phyloP scores from a whole-genome alignment of 2,797 vertebrate genomes.

The Zalophus californianus region DNA sequence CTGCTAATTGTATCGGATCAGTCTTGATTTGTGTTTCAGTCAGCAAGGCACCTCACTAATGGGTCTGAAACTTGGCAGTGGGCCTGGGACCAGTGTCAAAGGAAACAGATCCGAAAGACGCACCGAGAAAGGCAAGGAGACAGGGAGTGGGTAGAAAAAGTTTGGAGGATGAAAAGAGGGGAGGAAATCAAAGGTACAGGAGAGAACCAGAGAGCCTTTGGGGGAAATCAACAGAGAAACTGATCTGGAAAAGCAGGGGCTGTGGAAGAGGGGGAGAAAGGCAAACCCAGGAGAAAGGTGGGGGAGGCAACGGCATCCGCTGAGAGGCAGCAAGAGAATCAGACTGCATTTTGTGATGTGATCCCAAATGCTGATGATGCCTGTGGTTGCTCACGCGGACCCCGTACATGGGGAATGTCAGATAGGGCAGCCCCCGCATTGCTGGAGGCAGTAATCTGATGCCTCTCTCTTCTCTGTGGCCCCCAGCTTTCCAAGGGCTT shows the following conservation, averaged over 20 bases:
- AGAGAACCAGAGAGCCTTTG: background rate
- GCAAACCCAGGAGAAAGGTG: background rate
- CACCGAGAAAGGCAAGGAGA: slow-evolving; percentile 79
- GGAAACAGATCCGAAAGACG: slow-evolving; percentile 87
- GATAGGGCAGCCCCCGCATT: background rate
- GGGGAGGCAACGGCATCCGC: background rate
- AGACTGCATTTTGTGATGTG: slow-evolving; percentile 36
- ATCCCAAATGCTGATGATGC: slow-evolving; percentile 67
- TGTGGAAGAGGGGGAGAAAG: background rate
- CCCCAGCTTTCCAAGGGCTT: slow-evolving; percentile 60
- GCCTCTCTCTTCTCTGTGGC: background rate
- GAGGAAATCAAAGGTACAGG: background rate
- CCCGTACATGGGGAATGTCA: background rate
- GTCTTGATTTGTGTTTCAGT: slow-evolving; percentile 94
- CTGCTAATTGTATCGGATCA: slow-evolving; percentile 96
- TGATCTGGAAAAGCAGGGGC: background rate
- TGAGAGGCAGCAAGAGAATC: slow-evolving; percentile 52
- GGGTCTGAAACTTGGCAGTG: slow-evolving; percentile 90
- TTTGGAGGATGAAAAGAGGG: slow-evolving; percentile 38
- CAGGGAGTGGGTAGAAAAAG: slow-evolving; percentile 63
- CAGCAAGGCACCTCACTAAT: slow-evolving; percentile 91
- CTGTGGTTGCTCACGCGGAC: slow-evolving; percentile 57
- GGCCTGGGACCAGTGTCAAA: slow-evolving; percentile 89
- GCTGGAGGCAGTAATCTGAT: slow-evolving; percentile 69
- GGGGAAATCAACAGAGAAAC: background rate